Evolutionary conservation across 2,113 vertebrate genomes (phyloP).

Genomic region (Egretta garzetta): DNA sequence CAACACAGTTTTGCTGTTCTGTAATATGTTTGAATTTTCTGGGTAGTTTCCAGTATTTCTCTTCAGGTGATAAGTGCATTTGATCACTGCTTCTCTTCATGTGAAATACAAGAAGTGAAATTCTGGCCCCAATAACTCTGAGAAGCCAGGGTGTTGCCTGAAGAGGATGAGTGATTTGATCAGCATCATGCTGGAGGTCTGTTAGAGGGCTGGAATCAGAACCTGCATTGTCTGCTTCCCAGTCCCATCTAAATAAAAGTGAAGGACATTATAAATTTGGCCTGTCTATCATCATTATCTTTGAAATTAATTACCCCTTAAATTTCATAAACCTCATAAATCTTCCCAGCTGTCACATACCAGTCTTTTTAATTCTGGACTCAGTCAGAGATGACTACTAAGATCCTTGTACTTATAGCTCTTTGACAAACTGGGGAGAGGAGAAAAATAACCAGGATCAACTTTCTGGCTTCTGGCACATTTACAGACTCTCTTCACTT

Average conservation of each 20-base stretch:
- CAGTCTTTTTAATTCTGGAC: background rate
- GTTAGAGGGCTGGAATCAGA: background rate
- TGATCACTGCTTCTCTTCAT: background rate
- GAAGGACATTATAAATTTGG: background rate
- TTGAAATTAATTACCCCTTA: background rate
- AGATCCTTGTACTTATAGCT: slow-evolving; percentile 11
- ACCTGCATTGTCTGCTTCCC: background rate
- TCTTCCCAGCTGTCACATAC: background rate
- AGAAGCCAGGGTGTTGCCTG: background rate
- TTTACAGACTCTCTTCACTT: background rate
- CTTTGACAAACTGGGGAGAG: background rate
- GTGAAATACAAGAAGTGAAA: background rate
- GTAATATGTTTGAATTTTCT: background rate
- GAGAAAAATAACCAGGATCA: background rate
- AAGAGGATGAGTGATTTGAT: background rate
- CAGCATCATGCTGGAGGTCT: background rate
- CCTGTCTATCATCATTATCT: background rate
- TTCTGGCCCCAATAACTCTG: background rate
- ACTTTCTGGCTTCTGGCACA: slow-evolving; percentile 18
- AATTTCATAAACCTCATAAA: background rate
- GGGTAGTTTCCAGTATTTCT: background rate
- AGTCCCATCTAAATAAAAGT: background rate
- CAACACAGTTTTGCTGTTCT: background rate
- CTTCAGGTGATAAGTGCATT: background rate
- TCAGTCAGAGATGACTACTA: slow-evolving; percentile 25